phyloP scores from a whole-genome alignment of 2,797 vertebrate species.

The Semotilus atromaculatus region DNA sequence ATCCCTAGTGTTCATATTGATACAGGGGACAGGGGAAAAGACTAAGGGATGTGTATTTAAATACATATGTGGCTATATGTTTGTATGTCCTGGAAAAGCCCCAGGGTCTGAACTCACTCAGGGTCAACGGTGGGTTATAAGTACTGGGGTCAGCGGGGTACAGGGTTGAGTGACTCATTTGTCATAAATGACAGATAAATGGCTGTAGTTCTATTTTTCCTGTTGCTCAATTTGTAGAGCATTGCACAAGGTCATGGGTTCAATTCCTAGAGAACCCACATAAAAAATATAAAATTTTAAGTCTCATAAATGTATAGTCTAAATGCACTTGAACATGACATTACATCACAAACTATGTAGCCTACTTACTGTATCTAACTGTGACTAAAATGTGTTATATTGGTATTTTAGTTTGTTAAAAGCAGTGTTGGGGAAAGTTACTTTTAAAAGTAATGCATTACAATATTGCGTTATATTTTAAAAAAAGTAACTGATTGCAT shows the following conservation, averaged over 20 bases:
- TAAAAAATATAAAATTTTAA: background rate
- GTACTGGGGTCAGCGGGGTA: slow-evolving; percentile 20
- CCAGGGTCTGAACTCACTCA: background rate
- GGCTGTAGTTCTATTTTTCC: slow-evolving; percentile 15
- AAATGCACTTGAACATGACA: background rate
- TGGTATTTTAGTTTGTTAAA: background rate
- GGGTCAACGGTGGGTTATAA: slow-evolving; percentile 33
- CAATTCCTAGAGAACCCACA: background rate
- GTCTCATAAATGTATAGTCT: slow-evolving; percentile 1
- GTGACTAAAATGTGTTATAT: background rate
- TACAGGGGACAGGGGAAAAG: background rate
- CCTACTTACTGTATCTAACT: background rate
- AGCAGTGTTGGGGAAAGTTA: background rate
- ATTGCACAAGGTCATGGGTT: background rate
- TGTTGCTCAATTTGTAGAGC: background rate
- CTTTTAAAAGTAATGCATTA: background rate
- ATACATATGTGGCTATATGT: slow-evolving; percentile 5
- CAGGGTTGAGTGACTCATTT: background rate
- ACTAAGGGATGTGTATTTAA: slow-evolving; percentile 13
- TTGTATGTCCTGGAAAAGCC: background rate
- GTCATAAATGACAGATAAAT: slow-evolving; percentile 28
- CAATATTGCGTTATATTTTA: background rate
- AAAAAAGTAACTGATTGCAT: background rate
- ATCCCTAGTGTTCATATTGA: slow-evolving; percentile 19
- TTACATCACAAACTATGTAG: background rate